Base-by-base conservation (phyloP, 2,113 vertebrate genomes). In the Emberiza fucata region DNA sequence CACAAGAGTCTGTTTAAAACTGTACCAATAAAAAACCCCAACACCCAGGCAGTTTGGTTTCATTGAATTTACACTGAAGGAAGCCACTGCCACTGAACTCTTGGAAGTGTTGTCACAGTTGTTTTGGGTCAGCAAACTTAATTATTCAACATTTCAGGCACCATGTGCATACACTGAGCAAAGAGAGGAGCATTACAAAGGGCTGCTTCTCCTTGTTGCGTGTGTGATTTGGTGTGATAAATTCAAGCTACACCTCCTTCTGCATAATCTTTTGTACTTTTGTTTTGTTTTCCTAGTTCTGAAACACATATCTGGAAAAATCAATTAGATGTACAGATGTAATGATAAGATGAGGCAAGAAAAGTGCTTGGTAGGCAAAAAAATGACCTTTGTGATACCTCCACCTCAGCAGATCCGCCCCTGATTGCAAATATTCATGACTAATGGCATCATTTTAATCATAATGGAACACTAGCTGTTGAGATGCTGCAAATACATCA, bases 371-470 rank as follows among this genome's bases (percentile, higher is more conserved):
- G 50, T 69, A 76, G 63, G 86, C 80, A 66, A 96, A 95, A 57
- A 90, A 80, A n/a, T n/a, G 47, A 27, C 70, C 81, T 75, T 88
- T 81, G 73, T 66, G 81, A 85, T 81, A 77, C 28, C 48, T 45
- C 21, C 29, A 56, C 64, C 78, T 97, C 96, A 97, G 96, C 97
- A 97, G 97, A 97, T 97, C 72, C 8, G 0, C 53, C 44, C 28
- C 68, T 91, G 96, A 97, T 94, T 95, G 80, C 69, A 88, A 66
- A 47, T 91, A 83, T 66, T 85, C 47, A 28, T 92, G 75, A 90
- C 71, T 75, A 87, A 91, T 73, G 47, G 14, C 19, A 35, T 31
- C 7, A 25, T 57, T 91, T 82, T 73, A 69, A 83, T 94, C 75
- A 44, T 69, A 91, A 76, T 80, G 54, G 47, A 65, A 21, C n/a